Base-by-base conservation (phyloP, 2,888 invertebrate genomes). In the Dione juno region DNA sequence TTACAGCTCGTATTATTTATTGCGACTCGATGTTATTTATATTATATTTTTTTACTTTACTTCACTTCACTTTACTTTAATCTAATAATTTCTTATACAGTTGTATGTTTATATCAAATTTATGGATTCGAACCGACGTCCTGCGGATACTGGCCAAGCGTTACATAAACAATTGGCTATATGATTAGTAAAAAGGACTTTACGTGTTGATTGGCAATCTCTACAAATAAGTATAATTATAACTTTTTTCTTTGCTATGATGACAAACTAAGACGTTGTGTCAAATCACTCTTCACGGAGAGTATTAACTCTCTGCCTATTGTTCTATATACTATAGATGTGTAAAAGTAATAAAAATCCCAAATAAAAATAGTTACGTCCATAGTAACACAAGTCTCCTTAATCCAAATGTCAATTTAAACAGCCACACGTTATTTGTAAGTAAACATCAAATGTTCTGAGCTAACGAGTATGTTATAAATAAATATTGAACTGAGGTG, bases 1-100 rank as follows among this genome's bases (percentile, higher is more conserved):
- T 81, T 81, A 79, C 76, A 73, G 74, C 65, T 70, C 66, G 61
- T 67, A 65, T 72, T 74, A 66, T 72, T 74, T 74, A 72, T 74
- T 45, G 21, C 67, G 67, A 45, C 63, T 19, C 57, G 35, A 21
- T 69, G 57, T 72, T 66, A 70, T 70, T 63, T 71, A 57, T 69
- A 64, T 41, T 16, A 58, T n/a, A 5, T 14, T 50, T 64, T 64
- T 64, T 37, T 37, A 50, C 35, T 37, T 50, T 61, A 41, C 43
- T 45, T 64, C 48, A 37, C 35, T 64, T 48, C 50, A 37, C 48
- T 37, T 35, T 50, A 50, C 37, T 40, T 8, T 48, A 40, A 1
- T 61, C 28, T 35, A n/a, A 61, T 10, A 43, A 28, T 10, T 14
- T 61, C 43, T 43, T 61, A 43, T n/a, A 54, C 37, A 8, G 16